These are phyloP conservation scores for Callithrix jacchus DNA, from an alignment of 2,113 vertebrate species.

Conservation along the genomic window DNA sequence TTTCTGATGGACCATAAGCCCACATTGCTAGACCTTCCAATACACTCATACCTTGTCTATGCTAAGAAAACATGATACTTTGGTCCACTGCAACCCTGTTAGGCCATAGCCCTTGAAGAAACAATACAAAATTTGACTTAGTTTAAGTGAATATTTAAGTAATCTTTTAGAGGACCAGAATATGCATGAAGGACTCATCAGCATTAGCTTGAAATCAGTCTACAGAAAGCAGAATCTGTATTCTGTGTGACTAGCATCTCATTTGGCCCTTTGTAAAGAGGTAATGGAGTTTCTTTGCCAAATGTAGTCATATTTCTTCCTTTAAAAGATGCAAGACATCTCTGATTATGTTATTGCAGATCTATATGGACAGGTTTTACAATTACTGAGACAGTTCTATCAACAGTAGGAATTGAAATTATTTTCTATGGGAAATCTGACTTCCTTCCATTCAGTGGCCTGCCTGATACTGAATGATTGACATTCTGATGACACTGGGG, in stretches of 20 bases:
- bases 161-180: neutral
- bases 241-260: neutral
- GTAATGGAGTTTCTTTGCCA: neutral
- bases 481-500: neutral
- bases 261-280: neutral
- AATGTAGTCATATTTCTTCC: neutral
- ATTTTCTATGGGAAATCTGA: neutral
- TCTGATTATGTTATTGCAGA: neutral
- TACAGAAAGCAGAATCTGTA: neutral
- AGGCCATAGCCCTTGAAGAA: neutral
- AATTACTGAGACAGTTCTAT: conserved; percentile 42
- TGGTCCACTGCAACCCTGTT: neutral
- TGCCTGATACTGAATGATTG: neutral
- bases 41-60: accelerated
- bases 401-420: neutral
- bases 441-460: neutral
- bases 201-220: neutral
- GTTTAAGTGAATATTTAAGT: neutral
- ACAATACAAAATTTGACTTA: neutral
- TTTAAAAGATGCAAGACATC: neutral
- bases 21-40: neutral
- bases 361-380: conserved; percentile 20
- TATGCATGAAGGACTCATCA: neutral
- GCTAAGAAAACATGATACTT: neutral
- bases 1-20: neutral